These are phyloP conservation scores for Alcis repandata DNA, from an alignment of 2,888 invertebrate species.

Conservation along the genomic window DNA sequence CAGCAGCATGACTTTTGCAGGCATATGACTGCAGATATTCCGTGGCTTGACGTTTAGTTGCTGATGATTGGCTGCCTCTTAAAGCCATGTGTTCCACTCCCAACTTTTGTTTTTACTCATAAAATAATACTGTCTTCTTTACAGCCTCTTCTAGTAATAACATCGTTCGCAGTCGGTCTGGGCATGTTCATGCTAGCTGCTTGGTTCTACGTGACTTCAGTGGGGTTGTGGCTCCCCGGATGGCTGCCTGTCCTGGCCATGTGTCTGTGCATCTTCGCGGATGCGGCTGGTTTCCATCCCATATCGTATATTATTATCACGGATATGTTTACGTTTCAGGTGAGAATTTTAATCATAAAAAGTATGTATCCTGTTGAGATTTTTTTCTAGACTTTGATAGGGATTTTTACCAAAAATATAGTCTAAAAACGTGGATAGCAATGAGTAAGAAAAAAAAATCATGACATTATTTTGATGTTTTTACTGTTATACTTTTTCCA, in stretches of 20 bases:
- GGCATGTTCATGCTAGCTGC: conserved; percentile 73
- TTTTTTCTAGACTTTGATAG: background rate
- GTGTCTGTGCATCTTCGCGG: conserved; percentile 79
- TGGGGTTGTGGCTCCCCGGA: conserved; percentile 73
- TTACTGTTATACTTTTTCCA: conserved; percentile 52
- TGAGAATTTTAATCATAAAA: conserved; percentile 46
- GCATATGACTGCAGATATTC: too few relatives aligned
- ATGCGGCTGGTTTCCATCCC: conserved; percentile 81
- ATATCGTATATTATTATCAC: conserved; percentile 82
- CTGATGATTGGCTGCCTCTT: background rate
- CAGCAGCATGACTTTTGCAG: too few relatives aligned
- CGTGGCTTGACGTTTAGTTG: too few relatives aligned
- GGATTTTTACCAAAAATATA: too few relatives aligned
- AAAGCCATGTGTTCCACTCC: too few relatives aligned
- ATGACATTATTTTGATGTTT: background rate
- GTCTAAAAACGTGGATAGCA: too few relatives aligned
- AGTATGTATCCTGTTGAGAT: background rate
- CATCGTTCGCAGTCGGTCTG: conserved; percentile 73
- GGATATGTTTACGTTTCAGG: conserved; percentile 80
- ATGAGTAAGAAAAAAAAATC: too few relatives aligned
- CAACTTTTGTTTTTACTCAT: too few relatives aligned
- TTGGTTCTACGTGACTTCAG: conserved; percentile 77
- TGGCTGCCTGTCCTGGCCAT: conserved; percentile 80
- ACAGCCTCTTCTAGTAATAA: conserved; percentile 75
- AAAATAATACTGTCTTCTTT: conserved; percentile 22